These are phyloP conservation scores for Papilio dardanus DNA, from an alignment of 1,140 invertebrate species.

Conservation along the genomic window DNA sequence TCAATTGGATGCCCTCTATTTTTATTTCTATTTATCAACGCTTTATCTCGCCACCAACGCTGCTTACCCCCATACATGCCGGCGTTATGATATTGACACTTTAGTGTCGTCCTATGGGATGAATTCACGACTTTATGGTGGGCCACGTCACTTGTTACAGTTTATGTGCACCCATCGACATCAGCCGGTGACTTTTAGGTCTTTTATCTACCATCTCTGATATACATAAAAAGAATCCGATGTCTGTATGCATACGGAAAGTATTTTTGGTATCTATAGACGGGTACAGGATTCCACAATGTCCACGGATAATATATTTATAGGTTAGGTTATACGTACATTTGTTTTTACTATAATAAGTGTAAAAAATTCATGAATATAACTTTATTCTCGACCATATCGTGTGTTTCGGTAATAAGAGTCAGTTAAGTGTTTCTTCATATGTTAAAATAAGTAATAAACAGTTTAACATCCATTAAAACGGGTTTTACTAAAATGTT, in stretches of 20 bases:
- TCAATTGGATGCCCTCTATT: conserved; percentile 45
- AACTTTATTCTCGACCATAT: background rate
- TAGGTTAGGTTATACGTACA: too few relatives aligned
- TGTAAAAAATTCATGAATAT: background rate
- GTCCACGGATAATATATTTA: background rate
- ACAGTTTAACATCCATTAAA: background rate
- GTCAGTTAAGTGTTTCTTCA: background rate
- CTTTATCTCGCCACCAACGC: conserved; percentile 65
- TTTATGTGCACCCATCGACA: conserved; percentile 56
- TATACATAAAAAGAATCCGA: conserved; percentile 15
- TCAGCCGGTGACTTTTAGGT: conserved; percentile 17
- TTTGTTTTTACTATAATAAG: too few relatives aligned
- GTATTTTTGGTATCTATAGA: background rate
- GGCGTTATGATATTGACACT: conserved; percentile 63
- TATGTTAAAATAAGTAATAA: conserved; percentile 1
- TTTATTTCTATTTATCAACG: conserved; percentile 61
- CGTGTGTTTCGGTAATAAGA: background rate
- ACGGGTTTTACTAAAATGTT: background rate
- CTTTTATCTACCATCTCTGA: conserved; percentile 12
- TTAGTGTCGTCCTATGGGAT: conserved; percentile 52
- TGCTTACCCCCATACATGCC: conserved; percentile 42
- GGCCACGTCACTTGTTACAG: conserved; percentile 57
- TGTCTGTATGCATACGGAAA: background rate
- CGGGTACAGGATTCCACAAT: background rate
- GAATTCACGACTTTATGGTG: conserved; percentile 64